Evolutionary conservation across 2,113 vertebrate genomes (phyloP).

Genomic region (Poeciliopsis turrubarensis): DNA sequence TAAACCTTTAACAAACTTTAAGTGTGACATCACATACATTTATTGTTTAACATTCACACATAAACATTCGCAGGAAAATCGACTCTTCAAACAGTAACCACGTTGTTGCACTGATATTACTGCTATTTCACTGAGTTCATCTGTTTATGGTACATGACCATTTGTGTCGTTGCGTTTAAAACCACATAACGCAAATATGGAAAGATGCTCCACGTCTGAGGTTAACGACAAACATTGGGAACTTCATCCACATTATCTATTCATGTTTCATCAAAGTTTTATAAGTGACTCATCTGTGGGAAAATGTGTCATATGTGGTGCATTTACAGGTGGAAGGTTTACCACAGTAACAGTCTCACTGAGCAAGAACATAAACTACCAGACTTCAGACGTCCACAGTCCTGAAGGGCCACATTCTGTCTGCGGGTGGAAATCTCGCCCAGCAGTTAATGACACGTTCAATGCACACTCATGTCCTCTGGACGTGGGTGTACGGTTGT

Average conservation of each 20-base stretch:
- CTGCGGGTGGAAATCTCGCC: background rate
- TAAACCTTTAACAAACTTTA: background rate
- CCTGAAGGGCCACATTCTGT: background rate
- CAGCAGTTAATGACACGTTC: background rate
- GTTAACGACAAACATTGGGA: too few species aligned
- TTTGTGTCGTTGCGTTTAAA: too few species aligned
- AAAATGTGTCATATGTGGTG: too few species aligned
- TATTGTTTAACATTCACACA: background rate
- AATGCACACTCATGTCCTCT: slow-evolving; percentile 4
- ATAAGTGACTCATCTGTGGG: too few species aligned
- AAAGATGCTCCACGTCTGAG: too few species aligned
- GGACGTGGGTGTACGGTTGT: slow-evolving; percentile 1
- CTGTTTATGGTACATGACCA: too few species aligned
- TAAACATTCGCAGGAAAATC: background rate
- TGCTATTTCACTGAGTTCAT: background rate
- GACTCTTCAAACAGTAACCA: background rate
- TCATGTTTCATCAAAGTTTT: too few species aligned
- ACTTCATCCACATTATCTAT: too few species aligned
- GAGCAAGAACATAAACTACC: background rate
- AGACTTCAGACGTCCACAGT: background rate
- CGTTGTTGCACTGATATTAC: background rate
- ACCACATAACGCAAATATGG: too few species aligned
- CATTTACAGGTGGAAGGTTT: too few species aligned
- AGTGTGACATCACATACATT: background rate
- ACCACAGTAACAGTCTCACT: background rate